Evolutionary conservation across 2,888 invertebrate genomes (phyloP).

Genomic region (Chalcis sispes): DNA sequence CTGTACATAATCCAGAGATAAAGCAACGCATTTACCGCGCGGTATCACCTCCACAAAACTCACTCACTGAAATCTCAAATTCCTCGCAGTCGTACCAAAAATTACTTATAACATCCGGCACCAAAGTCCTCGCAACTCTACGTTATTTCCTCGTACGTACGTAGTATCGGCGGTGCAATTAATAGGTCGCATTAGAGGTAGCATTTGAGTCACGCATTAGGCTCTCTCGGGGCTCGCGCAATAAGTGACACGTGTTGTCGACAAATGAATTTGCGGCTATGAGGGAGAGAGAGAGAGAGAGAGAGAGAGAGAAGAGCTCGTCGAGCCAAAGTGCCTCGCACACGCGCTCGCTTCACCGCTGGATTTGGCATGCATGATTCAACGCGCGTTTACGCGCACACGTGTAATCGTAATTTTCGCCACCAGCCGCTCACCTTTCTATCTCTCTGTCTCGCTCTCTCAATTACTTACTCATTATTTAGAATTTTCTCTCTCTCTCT

Average conservation of each 20-base stretch:
- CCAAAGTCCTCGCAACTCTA: too few species aligned
- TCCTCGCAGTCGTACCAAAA: too few species aligned
- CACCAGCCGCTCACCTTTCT: constrained; percentile 50
- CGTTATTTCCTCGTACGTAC: too few species aligned
- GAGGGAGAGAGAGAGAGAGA: background rate
- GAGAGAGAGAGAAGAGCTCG: too few species aligned
- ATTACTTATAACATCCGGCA: too few species aligned
- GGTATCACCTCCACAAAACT: too few species aligned
- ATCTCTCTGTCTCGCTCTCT: background rate
- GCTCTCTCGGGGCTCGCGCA: too few species aligned
- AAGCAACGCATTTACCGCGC: too few species aligned
- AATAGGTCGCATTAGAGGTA: constrained; percentile 11
- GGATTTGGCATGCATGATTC: constrained; percentile 63
- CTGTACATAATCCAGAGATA: too few species aligned
- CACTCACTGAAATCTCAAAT: too few species aligned
- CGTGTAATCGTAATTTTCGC: constrained; percentile 64
- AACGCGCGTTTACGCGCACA: constrained; percentile 61
- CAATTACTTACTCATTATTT: too few species aligned
- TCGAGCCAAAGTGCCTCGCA: background rate
- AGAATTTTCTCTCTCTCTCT: too few species aligned
- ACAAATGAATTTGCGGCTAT: constrained; percentile 67
- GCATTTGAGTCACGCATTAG: background rate
- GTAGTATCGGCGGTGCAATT: constrained; percentile 8
- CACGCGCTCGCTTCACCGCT: background rate
- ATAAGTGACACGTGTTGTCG: constrained; percentile 69